Conservation (phyloP, 2,797 vertebrate species). For the Spheniscus humboldti region DNA sequence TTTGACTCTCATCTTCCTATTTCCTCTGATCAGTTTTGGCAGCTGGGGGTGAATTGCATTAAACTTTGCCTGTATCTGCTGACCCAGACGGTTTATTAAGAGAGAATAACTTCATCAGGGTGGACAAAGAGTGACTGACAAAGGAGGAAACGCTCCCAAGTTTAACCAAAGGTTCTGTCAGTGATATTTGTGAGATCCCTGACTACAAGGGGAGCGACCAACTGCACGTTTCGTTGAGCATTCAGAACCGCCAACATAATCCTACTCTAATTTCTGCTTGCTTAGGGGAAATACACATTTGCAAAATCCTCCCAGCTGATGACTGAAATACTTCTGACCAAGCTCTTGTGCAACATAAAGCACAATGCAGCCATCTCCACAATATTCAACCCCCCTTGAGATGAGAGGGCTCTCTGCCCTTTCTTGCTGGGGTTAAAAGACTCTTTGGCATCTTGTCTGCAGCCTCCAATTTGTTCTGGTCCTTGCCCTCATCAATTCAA, state of each 20-base stretch:
- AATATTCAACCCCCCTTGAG: background rate
- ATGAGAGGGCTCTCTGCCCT: background rate
- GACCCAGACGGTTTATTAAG: background rate
- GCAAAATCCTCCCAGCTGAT: background rate
- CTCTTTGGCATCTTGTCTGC: background rate
- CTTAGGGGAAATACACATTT: background rate
- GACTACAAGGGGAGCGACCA: background rate
- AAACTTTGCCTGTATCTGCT: background rate
- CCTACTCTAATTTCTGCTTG: background rate
- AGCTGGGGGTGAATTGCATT: background rate
- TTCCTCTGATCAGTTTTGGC: background rate
- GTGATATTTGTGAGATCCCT: background rate
- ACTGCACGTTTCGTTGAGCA: background rate
- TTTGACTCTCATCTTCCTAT: conserved; percentile 2
- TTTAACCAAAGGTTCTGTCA: background rate
- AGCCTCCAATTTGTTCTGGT: background rate
- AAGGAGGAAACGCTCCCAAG: background rate
- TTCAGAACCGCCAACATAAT: background rate
- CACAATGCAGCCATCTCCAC: background rate
- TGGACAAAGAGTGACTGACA: background rate
- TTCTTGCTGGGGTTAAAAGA: background rate
- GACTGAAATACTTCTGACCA: background rate
- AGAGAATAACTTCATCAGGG: background rate
- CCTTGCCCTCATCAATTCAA: background rate
- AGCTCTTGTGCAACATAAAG: background rate